Evolutionary conservation across 2,888 invertebrate species (phyloP).

Genomic region (Halocaridina rubra): DNA sequence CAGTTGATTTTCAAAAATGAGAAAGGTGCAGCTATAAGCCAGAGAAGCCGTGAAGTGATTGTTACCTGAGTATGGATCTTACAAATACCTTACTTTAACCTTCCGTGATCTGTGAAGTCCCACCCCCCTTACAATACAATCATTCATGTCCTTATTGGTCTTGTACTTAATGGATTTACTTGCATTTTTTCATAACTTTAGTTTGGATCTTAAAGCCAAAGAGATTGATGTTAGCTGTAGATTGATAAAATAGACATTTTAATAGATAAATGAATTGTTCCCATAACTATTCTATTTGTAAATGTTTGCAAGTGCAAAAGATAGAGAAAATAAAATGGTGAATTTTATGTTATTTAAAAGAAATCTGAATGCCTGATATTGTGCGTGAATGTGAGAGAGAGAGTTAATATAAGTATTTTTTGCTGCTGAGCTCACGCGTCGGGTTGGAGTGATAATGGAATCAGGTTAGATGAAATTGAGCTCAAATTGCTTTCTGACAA

Average conservation of each 20-base stretch:
- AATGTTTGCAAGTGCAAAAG: conserved; percentile 41
- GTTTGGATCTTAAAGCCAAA: conserved; percentile 62
- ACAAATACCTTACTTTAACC: too few relatives aligned
- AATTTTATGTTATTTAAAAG: too few relatives aligned
- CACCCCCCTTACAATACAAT: conserved; percentile 58
- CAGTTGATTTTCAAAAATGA: too few relatives aligned
- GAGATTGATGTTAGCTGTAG: conserved; percentile 62
- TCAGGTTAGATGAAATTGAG: conserved; percentile 28
- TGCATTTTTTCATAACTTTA: conserved; percentile 60
- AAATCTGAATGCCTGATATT: too few relatives aligned
- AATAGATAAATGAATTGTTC: conserved; percentile 60
- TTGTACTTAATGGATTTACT: conserved; percentile 60
- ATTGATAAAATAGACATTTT: conserved; percentile 58
- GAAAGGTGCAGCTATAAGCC: too few relatives aligned
- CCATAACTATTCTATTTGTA: conserved; percentile 60
- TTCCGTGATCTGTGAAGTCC: conserved; percentile 34
- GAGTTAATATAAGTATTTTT: conserved; percentile 44
- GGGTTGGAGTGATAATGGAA: conserved; percentile 28
- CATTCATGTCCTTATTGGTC: conserved; percentile 56
- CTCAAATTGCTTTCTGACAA: too few relatives aligned
- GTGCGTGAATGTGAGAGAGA: conserved; percentile 46
- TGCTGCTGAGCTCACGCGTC: conserved; percentile 47
- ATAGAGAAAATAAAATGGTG: background rate
- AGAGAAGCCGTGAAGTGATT: too few relatives aligned
- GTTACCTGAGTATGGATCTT: too few relatives aligned